phyloP scores from a whole-genome alignment of 2,888 invertebrate species.

The Lasioglossum vierecki region DNA sequence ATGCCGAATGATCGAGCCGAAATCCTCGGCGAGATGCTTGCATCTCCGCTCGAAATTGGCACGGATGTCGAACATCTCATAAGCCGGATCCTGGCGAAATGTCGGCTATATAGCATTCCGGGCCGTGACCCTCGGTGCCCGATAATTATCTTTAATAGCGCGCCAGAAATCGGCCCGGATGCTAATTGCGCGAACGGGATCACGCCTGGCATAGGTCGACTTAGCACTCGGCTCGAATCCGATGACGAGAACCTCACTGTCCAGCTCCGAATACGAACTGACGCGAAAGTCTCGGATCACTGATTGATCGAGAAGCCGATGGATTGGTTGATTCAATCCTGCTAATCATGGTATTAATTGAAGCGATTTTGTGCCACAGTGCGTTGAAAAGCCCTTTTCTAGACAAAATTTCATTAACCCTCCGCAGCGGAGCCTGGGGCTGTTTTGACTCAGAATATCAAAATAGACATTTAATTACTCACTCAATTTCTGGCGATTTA shows the following conservation, averaged over 20 bases:
- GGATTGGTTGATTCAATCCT: neutral
- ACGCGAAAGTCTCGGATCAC: neutral
- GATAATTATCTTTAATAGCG: conserved; percentile 64
- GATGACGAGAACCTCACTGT: conserved; percentile 52
- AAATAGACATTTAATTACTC: no score
- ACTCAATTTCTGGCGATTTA: no score
- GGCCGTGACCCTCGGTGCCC: conserved; percentile 42
- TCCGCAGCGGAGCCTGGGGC: no score
- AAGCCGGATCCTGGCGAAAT: conserved; percentile 52
- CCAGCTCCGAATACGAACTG: conserved; percentile 38
- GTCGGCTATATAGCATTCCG: conserved; percentile 51
- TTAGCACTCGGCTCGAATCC: conserved; percentile 52
- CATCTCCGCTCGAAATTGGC: conserved; percentile 54
- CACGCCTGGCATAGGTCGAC: conserved; percentile 45
- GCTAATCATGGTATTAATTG: neutral
- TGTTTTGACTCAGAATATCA: no score
- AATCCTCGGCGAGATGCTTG: conserved; percentile 50
- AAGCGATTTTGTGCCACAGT: neutral
- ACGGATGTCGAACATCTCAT: conserved; percentile 61
- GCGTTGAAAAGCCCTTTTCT: neutral
- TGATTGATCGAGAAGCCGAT: neutral
- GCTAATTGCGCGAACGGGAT: conserved; percentile 62
- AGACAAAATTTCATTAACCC: neutral
- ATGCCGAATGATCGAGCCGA: conserved; percentile 48
- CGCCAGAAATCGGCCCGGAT: conserved; percentile 54